Evolutionary conservation across 2,888 invertebrate genomes (phyloP).

Genomic region (Ceratothoa steindachneri): DNA sequence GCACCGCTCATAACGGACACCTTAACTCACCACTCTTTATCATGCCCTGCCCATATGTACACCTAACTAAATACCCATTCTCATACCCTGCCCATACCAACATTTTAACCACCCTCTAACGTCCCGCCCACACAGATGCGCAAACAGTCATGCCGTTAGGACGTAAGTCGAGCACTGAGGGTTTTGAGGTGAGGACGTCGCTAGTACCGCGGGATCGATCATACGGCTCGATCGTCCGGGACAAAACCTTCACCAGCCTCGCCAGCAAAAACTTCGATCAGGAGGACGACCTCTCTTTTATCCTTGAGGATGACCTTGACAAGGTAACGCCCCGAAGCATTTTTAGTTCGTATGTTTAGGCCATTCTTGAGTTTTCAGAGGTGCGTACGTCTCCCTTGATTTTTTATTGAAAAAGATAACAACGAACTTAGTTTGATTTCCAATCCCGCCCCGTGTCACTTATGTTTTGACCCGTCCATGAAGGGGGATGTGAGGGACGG

Average conservation of each 20-base stretch:
- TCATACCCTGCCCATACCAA: no score
- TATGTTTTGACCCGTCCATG: no score
- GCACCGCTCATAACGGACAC: no score
- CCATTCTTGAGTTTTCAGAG: background rate
- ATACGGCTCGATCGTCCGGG: conserved; percentile 40
- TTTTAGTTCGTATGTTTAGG: background rate
- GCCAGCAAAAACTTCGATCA: conserved; percentile 28
- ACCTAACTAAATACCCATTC: no score
- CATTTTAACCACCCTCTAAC: no score
- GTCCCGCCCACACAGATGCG: background rate
- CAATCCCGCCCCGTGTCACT: background rate
- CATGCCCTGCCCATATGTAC: no score
- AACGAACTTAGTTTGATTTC: background rate
- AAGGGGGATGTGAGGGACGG: no score
- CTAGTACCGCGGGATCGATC: conserved; percentile 30
- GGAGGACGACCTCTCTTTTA: conserved; percentile 33
- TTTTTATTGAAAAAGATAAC: no score
- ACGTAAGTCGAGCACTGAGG: conserved; percentile 20
- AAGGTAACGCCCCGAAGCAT: no score
- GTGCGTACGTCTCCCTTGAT: no score
- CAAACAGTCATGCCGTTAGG: conserved; percentile 32
- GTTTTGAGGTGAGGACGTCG: conserved; percentile 37
- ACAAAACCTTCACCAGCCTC: conserved; percentile 35
- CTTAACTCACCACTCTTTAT: no score
- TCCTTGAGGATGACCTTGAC: conserved; percentile 34